Percentiles rank a stretch among this genome's conserved stretches.
These are phyloP conservation scores for Teleogryllus occipitalis DNA, from an alignment of 1,140 invertebrate species.

Conservation along the genomic window DNA sequence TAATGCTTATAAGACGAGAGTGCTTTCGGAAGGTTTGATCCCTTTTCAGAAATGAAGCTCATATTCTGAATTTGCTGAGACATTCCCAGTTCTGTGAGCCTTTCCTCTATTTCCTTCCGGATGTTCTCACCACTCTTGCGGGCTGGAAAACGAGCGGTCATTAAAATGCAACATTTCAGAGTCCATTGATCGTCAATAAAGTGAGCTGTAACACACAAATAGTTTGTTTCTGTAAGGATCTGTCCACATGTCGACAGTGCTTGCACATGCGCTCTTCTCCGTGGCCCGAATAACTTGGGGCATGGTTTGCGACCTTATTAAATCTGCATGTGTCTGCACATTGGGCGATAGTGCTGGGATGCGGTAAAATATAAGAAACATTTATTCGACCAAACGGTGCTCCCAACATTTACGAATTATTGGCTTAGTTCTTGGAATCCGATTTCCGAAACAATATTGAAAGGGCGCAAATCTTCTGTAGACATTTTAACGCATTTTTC, in stretches of 20 bases:
- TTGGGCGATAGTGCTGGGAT: too few species aligned
- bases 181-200: background rate
- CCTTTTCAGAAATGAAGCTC: background rate
- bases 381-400: too few species aligned
- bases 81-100: conserved; percentile 9
- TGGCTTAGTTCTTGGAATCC: background rate
- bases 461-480: background rate
- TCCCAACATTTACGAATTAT: background rate
- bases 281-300: background rate
- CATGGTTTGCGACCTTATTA: background rate
- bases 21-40: conserved; percentile 8
- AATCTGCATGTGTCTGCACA: background rate
- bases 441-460: background rate
- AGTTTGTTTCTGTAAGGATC: background rate
- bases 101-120: conserved; percentile 5
- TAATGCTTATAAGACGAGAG: background rate
- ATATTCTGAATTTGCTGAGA: background rate
- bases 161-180: background rate
- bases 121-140: conserved; percentile 1
- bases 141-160: background rate
- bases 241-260: conserved; percentile 12
- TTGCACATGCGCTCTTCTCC: background rate
- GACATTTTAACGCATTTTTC: too few species aligned
- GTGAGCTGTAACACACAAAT: conserved; percentile 3
- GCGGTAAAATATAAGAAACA: too few species aligned